Evolutionary conservation across 1,140 invertebrate species (phyloP), one percentile per base, ranked within the genome.

Genomic region (Bradysia coprophila): DNA sequence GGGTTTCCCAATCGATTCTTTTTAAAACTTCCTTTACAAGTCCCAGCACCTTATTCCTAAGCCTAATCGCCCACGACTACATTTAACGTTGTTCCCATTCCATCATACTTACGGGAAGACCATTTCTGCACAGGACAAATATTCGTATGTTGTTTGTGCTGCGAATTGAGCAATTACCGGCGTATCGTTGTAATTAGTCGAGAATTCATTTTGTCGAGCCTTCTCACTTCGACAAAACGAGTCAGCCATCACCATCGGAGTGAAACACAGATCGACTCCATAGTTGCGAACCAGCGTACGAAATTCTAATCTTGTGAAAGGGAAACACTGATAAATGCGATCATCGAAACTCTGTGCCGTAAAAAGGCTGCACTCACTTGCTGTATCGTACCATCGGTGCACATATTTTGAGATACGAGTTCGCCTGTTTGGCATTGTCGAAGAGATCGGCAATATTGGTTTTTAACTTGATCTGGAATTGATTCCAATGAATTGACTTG

Each of bases 321-420:
- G 48, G 28, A 36, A 31, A 21, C 4, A 22, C 21, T 43, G 16
- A 11, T 8, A n/a, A 21, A 6, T 23, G 16, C 20, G 13, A 15
- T 4, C 42, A 31, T 21, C 9, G 8, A 15, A 39, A 39, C 16
- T 3, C 8, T 38, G 8, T 10, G 13, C 4, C 21, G 9, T 21
- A 31, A 31, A 19, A 21, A 34, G 10, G 10, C 18, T 11, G 11
- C 10, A 16, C 22, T 66, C 66, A 84, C 76, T 91, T 94, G 53
- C 90, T 94, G 53, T 95, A 96, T 50, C 91, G 72, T 31, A 96
- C 91, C 91, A 95, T 96, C 10, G 91, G 91, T 10, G 91, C 90
- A 69, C 83, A 89, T 34, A 94, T 67, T 66, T 79, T 88, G 24
- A 87, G 54, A 49, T 77, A 63, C 49, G 66, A 62, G 56, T 72